Base-by-base conservation (phyloP, 2,113 vertebrate species). In the Tachycineta bicolor region DNA sequence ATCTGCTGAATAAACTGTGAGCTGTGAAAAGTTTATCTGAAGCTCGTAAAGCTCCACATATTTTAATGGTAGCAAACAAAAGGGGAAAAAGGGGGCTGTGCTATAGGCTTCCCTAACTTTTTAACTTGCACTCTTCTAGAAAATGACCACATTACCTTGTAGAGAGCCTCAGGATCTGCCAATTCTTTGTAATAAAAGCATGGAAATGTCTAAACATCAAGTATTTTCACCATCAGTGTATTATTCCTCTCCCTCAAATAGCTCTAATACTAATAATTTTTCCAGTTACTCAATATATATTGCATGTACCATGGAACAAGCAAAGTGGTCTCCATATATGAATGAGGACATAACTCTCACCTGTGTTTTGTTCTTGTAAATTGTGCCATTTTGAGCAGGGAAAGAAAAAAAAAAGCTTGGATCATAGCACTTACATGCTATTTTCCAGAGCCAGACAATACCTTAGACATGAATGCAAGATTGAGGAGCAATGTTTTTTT, bases 31-130 rank as follows among this genome's bases (percentile, higher is more conserved):
- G 33, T 84, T 82, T 44, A 18, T 56, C 52, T 71, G 60, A 64
- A 60, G 17, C 20, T 59, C 6, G 0, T 47, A 74, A 73, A 87
- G 29, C n/a, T 74, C 58, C 19, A 33, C 4, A 7, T 21, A 65
- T 90, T 80, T 55, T 67, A 82, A 46, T 44, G 55, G 34, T 34
- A 56, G 19, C 19, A 90, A 62, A 74, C 6, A 81, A 80, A 87
- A 87, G 11, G 11, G 5, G 5, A 0, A 7, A 71, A 70, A n/a
- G 4, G 1, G 3, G 2, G 5, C 19, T 83, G 16, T 52, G 21
- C 19, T 81, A 43, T 29, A 68, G 19, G 43, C 19, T 59, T 93
- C 15, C 20, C 53, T 33, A 34, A 55, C 4, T 33, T 75, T 47
- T 2, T 44, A 39, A 34, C 13, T 83, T 58, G 5, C 14, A 31